phyloP scores from a whole-genome alignment of 2,113 vertebrate genomes.

The Solenodon paradoxus region DNA sequence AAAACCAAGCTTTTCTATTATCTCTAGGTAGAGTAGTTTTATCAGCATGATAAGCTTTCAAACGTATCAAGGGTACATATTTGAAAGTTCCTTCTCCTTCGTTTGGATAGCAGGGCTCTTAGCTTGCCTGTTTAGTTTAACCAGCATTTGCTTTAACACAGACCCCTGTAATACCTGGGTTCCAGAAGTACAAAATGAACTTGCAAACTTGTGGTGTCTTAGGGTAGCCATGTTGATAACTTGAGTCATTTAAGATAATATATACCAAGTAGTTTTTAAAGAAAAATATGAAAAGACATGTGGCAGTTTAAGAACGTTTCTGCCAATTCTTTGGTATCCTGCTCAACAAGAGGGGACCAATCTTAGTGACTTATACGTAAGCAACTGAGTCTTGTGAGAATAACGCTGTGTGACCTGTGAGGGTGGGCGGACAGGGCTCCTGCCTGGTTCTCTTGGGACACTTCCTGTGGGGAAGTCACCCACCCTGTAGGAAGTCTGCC shows the following conservation, averaged over 20 bases:
- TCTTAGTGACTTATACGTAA: accelerated
- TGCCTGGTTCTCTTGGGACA: not conserved
- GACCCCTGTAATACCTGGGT: not conserved
- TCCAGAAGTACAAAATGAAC: not conserved
- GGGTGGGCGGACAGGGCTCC: not conserved
- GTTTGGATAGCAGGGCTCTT: not conserved
- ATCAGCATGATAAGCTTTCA: not conserved
- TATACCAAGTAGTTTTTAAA: too few relatives aligned
- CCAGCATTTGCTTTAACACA: not conserved
- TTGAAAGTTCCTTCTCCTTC: not conserved
- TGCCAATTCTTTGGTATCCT: not conserved
- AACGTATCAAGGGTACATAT: not conserved
- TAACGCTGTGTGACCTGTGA: not conserved
- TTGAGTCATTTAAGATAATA: not conserved
- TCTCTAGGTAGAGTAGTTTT: not conserved
- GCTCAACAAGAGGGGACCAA: not conserved
- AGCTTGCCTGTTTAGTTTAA: not conserved
- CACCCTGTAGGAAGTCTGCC: not conserved
- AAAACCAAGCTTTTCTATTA: not conserved
- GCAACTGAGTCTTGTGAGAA: not conserved
- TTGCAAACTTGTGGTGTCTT: not conserved
- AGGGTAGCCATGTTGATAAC: not conserved
- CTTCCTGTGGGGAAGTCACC: not conserved
- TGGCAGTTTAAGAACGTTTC: not conserved
- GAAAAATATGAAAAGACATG: not conserved